Evolutionary conservation across 2,888 invertebrate species (phyloP).

Genomic region (Amphipyra tragopoginis): DNA sequence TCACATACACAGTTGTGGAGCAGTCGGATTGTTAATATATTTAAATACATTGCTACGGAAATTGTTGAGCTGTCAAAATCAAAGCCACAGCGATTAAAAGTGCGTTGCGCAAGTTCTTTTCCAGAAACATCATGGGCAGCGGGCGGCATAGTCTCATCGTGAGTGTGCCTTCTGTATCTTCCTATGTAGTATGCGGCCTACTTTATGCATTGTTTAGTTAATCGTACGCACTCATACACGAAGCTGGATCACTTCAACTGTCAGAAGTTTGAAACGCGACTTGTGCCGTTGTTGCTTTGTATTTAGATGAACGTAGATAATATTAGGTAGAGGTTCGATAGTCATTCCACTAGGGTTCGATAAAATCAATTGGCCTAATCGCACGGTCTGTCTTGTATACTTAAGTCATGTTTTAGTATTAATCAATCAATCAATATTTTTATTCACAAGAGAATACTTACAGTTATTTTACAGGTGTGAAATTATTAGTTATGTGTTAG

Average conservation of each 20-base stretch:
- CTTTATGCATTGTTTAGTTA: slow-evolving; percentile 39
- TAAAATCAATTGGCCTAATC: slow-evolving; percentile 25
- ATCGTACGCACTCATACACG: slow-evolving; percentile 18
- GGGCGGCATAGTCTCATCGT: too few relatives aligned
- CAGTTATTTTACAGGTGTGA: too few relatives aligned
- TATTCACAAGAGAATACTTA: too few relatives aligned
- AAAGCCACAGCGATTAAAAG: too few relatives aligned
- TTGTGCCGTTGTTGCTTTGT: slow-evolving; percentile 7
- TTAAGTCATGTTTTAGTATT: not conserved
- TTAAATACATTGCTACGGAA: too few relatives aligned
- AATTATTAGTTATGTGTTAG: too few relatives aligned
- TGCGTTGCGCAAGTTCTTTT: too few relatives aligned
- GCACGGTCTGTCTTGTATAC: not conserved
- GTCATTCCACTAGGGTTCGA: slow-evolving; percentile 3
- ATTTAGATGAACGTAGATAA: slow-evolving; percentile 33
- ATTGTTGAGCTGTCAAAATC: too few relatives aligned
- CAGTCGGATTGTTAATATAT: too few relatives aligned
- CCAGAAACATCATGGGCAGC: too few relatives aligned
- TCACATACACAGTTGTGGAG: too few relatives aligned
- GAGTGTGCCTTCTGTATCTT: slow-evolving; percentile 16
- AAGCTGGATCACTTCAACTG: slow-evolving; percentile 32
- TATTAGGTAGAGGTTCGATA: slow-evolving; percentile 24
- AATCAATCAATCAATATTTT: too few relatives aligned
- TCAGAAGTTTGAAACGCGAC: slow-evolving; percentile 24
- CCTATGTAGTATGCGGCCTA: slow-evolving; percentile 12